phyloP scores from a whole-genome alignment of 2,797 vertebrate species.

The Fringilla coelebs region DNA sequence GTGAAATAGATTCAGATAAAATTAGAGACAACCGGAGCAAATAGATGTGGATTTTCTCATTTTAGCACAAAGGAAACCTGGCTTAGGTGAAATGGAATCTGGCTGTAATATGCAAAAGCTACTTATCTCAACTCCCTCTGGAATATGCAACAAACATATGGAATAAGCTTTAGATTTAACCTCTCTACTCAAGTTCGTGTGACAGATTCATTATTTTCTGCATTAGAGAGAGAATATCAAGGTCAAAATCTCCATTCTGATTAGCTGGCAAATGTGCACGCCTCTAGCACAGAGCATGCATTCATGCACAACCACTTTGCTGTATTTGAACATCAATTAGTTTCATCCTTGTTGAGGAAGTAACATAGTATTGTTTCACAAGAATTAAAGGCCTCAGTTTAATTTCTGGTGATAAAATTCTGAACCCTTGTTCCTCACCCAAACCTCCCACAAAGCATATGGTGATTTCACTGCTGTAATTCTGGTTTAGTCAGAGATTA shows the following conservation, averaged over 20 bases:
- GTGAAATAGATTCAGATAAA: conserved; percentile 42
- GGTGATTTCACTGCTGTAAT: background rate
- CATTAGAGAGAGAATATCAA: background rate
- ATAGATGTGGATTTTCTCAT: conserved; percentile 14
- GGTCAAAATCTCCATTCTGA: conserved; percentile 37
- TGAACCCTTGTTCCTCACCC: background rate
- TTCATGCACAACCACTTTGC: background rate
- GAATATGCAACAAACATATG: conserved; percentile 21
- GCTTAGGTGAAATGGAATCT: conserved; percentile 56
- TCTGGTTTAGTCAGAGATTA: background rate
- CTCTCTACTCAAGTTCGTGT: background rate
- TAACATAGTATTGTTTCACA: background rate
- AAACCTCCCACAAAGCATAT: background rate
- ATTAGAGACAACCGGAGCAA: conserved; percentile 41
- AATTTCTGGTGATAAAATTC: background rate
- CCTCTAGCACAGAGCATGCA: background rate
- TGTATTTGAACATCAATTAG: background rate
- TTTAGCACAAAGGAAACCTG: conserved; percentile 54
- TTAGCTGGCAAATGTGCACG: background rate
- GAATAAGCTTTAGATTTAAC: conserved; percentile 25
- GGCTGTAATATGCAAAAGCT: conserved; percentile 52
- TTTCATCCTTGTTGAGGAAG: conserved; percentile 19
- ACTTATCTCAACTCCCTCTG: conserved; percentile 47
- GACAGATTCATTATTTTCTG: conserved; percentile 39
- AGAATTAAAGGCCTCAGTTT: background rate